Percentiles rank a stretch among this genome's conserved stretches.
These are phyloP conservation scores for Lordiphosa andalusiaca DNA, from an alignment of 2,888 invertebrate species.

Conservation along the genomic window DNA sequence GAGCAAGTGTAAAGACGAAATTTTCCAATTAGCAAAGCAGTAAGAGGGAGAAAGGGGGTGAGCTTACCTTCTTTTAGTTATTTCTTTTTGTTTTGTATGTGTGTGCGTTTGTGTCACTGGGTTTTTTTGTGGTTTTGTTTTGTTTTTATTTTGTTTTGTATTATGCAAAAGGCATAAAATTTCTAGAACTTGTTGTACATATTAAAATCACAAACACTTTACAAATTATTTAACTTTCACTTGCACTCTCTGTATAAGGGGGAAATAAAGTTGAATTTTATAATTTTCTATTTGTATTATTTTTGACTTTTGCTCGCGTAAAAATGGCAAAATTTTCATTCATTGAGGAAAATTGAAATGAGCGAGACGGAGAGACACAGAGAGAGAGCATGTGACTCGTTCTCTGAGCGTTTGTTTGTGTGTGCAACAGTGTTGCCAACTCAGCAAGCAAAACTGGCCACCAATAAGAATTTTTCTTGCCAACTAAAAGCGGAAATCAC, in stretches of 20 bases:
- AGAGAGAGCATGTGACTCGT: constrained; percentile 36
- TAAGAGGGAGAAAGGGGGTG: constrained; percentile 41
- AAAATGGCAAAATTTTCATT: constrained; percentile 59
- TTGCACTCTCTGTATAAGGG: constrained; percentile 10
- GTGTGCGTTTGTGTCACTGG: constrained; percentile 25
- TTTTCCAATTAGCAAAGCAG: constrained; percentile 65
- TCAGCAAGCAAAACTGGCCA: constrained; percentile 40
- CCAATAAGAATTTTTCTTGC: constrained; percentile 18
- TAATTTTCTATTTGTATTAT: constrained; percentile 13
- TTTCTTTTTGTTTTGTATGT: constrained; percentile 29
- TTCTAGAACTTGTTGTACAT: constrained; percentile 24
- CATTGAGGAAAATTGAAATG: constrained; percentile 75
- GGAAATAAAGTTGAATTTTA: constrained; percentile 13
- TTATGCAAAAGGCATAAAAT: constrained; percentile 62
- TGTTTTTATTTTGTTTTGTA: constrained; percentile 56
- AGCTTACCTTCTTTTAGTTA: constrained; percentile 58
- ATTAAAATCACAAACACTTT: constrained; percentile 42
- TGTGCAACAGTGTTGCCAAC: constrained; percentile 55
- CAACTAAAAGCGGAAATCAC: too few species aligned
- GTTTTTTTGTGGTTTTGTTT: constrained; percentile 1
- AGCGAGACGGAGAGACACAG: constrained; percentile 32
- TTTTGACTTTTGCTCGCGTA: constrained; percentile 15
- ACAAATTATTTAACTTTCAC: constrained; percentile 34
- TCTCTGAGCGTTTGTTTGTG: constrained; percentile 13
- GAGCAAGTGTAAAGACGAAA: constrained; percentile 61